Evolutionary conservation across 2,888 invertebrate genomes (phyloP).

Genomic region (Colostygia pectinataria): DNA sequence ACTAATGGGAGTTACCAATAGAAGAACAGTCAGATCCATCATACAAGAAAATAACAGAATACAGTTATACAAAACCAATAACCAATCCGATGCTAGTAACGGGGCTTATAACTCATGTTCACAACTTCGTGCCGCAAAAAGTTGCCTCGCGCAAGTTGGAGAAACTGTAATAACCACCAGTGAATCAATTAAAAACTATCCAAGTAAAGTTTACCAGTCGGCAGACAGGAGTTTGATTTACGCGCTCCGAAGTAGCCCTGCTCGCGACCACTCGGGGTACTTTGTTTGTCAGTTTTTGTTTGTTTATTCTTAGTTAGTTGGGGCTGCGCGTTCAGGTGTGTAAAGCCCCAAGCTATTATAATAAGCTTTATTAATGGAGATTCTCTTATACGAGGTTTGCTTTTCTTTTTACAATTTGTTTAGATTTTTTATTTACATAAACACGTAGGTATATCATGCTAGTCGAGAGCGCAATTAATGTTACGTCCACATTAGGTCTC

Average conservation of each 20-base stretch:
- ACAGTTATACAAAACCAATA: slow-evolving; percentile 9
- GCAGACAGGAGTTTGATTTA: slow-evolving; percentile 53
- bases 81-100: slow-evolving; percentile 15
- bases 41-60: neutral
- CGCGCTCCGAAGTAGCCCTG: slow-evolving; percentile 43
- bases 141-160: slow-evolving; percentile 24
- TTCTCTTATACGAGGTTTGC: slow-evolving; percentile 9
- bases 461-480: slow-evolving; percentile 6
- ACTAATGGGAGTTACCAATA: no score
- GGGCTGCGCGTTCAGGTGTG: slow-evolving; percentile 25
- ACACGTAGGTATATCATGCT: slow-evolving; percentile 4
- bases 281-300: slow-evolving; percentile 36
- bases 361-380: slow-evolving; percentile 20
- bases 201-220: slow-evolving; percentile 48
- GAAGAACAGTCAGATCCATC: slow-evolving; percentile 6
- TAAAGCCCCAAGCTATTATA: slow-evolving; percentile 19
- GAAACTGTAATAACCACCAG: slow-evolving; percentile 32
- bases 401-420: slow-evolving; percentile 9
- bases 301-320: slow-evolving; percentile 33
- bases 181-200: slow-evolving; percentile 61
- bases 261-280: slow-evolving; percentile 32
- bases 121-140: slow-evolving; percentile 21
- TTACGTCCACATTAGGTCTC: neutral
- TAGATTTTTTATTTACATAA: slow-evolving; percentile 1
- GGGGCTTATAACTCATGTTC: slow-evolving; percentile 9